phyloP scores from a whole-genome alignment of 1,140 invertebrate genomes.

The Apis florea region DNA sequence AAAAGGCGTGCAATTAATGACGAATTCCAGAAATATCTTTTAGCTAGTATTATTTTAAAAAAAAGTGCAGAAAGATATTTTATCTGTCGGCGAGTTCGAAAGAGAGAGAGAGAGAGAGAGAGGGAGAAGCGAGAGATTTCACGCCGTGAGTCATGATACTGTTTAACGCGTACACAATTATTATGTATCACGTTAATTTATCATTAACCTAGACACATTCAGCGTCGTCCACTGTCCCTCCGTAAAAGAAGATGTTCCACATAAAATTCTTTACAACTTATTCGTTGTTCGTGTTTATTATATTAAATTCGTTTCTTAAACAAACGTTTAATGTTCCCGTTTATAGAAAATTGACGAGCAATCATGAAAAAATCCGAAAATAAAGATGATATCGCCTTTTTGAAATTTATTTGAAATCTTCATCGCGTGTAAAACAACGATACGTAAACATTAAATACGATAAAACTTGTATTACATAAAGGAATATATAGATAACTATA shows the following conservation, averaged over 20 bases:
- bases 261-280: too few species aligned
- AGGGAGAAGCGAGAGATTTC: not conserved
- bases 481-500: not conserved
- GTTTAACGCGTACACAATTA: constrained; percentile 2
- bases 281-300: too few species aligned
- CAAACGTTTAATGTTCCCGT: too few species aligned
- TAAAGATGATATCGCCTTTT: too few species aligned
- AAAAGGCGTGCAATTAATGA: not conserved
- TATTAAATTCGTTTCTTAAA: too few species aligned
- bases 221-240: not conserved
- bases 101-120: not conserved
- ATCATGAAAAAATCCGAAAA: too few species aligned
- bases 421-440: too few species aligned
- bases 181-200: not conserved
- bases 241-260: too few species aligned
- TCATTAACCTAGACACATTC: not conserved
- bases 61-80: not conserved
- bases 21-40: not conserved
- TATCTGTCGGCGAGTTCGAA: not conserved
- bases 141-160: not conserved
- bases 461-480: not conserved
- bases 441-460: not conserved
- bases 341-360: too few species aligned
- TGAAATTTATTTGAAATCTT: too few species aligned
- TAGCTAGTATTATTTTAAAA: not conserved